These are phyloP conservation scores for Lasioglossum oenotherae DNA, from an alignment of 2,888 invertebrate genomes.

Conservation along the genomic window DNA sequence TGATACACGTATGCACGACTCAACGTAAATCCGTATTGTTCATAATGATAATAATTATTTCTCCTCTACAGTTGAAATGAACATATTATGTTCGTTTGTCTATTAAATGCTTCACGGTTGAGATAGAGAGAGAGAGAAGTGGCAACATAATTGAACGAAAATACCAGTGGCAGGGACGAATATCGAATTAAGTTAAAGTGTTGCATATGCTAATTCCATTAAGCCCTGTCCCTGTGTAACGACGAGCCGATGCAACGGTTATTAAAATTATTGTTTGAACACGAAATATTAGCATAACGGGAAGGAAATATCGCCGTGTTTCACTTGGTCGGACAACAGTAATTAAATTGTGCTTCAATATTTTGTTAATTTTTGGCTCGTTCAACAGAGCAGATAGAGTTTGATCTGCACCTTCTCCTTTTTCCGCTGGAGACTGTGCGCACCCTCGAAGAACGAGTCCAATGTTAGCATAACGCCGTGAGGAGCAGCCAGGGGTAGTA, in stretches of 20 bases:
- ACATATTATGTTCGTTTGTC: neutral
- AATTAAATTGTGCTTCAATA: neutral
- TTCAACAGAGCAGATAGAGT: neutral
- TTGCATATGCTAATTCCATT: neutral
- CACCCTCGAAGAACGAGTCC: constrained; percentile 21
- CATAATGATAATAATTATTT: no score
- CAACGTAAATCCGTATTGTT: constrained; percentile 7
- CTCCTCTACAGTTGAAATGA: no score
- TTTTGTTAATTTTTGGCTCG: constrained; percentile 9
- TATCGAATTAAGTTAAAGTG: neutral
- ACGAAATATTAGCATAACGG: constrained; percentile 1
- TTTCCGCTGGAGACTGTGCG: neutral
- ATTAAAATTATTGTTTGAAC: constrained; percentile 23
- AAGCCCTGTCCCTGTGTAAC: neutral
- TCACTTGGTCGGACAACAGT: neutral
- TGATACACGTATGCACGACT: neutral
- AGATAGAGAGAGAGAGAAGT: no score
- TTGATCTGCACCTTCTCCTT: neutral
- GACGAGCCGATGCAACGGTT: neutral
- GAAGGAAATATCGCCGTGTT: neutral
- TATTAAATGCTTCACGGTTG: neutral
- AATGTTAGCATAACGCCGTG: constrained; percentile 40
- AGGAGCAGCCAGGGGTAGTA: constrained; percentile 33
- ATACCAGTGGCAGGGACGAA: neutral
- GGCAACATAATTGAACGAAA: neutral